Evolutionary conservation across 2,888 invertebrate genomes (phyloP), one percentile per base, ranked within the genome.

Genomic region (Hypolimnas misippus): DNA sequence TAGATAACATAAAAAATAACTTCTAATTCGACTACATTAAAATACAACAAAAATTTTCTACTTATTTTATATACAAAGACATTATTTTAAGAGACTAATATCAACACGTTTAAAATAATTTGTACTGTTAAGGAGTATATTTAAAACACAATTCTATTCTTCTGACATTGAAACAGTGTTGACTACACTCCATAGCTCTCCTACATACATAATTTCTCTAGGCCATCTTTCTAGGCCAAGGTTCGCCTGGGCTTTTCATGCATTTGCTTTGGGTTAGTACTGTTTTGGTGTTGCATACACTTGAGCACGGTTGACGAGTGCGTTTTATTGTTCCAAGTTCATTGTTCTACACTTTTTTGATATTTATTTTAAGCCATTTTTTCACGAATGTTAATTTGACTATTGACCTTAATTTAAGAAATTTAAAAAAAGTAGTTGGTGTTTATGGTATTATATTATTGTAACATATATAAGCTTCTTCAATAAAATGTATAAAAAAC

Each of bases 141-240:
- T 12, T 14, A 16, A 19, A 17, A 42, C 3, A 42, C 17, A 10
- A 42, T 42, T 42, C 42, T 17, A 16, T 6, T 10, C 17, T 42
- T 17, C 17, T 19, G 10, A 17, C 42, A 42, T 16, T 17, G 17
- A 42, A 42, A 42, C 42, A 19, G 16, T 10, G 16, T 42, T 17
- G 19, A 19, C 42, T 42, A n/a, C n/a, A n/a, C n/a, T n/a, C 8
- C 16, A 42, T 17, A 42, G 42, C 42, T 19, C 10, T 42, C 17
- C 17, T 10, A 19, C 19, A 16, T n/a, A n/a, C n/a, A n/a, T n/a
- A n/a, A n/a, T n/a, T n/a, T n/a, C n/a, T n/a, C n/a, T n/a, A n/a
- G n/a, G n/a, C 3, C 17, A 42, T 10, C 10, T 19, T 55, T 62
- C 57, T 62, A 57, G 65, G 62, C 50, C 65, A 65, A 65, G 65